Conservation (phyloP, 1,140 invertebrate genomes). For the Polyergus mexicanus region DNA sequence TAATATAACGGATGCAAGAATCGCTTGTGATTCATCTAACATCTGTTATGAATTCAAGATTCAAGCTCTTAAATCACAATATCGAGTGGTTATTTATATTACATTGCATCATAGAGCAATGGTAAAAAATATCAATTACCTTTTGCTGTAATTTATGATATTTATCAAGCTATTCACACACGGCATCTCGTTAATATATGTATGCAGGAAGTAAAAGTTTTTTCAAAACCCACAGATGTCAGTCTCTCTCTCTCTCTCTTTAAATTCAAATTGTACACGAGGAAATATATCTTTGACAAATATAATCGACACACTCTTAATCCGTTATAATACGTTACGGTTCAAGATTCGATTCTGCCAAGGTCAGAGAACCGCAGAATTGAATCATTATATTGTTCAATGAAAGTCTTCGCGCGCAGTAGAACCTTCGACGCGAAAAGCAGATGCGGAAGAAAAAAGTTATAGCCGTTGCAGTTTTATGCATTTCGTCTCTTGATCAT, state of each 20-base stretch:
- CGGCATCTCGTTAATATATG: background rate
- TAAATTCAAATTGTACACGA: background rate
- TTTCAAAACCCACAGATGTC: background rate
- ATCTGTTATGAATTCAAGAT: constrained; percentile 43
- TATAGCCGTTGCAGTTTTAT: background rate
- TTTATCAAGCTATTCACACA: constrained; percentile 17
- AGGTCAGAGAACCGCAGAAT: constrained; percentile 19
- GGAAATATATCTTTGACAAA: constrained; percentile 13
- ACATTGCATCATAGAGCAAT: constrained; percentile 37
- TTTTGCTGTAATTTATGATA: background rate
- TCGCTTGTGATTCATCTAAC: constrained; percentile 51
- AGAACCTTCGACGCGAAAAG: constrained; percentile 24
- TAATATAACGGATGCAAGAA: constrained; percentile 39
- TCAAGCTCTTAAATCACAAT: constrained; percentile 28
- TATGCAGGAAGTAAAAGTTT: background rate
- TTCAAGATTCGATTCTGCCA: background rate
- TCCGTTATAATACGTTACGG: constrained; percentile 14
- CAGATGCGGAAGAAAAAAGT: background rate
- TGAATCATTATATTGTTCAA: constrained; percentile 48
- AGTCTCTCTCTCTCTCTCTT: background rate
- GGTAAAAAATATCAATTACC: background rate
- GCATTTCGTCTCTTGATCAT: constrained; percentile 52
- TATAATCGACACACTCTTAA: constrained; percentile 21
- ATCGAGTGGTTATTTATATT: constrained; percentile 43
- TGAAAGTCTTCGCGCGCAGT: constrained; percentile 32